Evolutionary conservation across 2,113 vertebrate genomes (phyloP), one percentile per base, ranked within the genome.

Genomic region (Myrmecophaga tridactyla): DNA sequence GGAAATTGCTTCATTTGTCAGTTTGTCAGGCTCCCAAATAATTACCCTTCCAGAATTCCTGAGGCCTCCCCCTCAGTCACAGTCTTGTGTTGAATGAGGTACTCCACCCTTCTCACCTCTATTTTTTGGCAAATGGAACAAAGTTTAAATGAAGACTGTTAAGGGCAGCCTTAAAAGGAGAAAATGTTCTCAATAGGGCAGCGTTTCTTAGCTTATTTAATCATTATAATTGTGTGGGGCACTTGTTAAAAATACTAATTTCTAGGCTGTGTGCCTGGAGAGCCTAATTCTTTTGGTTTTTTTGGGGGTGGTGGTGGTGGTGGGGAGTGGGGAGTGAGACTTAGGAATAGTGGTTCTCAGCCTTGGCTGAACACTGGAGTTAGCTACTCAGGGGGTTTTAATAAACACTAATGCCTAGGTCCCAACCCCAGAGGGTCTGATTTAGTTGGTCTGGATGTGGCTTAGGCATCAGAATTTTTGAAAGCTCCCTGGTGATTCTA

Each of bases 1-100:
- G 96, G 97, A 98, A 98, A 98, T 98, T 96, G 85, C 96, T 98
- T 96, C 95, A 97, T 97, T 97, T 96, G 96, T 98, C 97, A 96
- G 95, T 97, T 96, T 96, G 92, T 98, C 96, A 97, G 97, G 75
- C 94, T 97, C 96, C 95, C 39, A 70, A 96, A 91, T 96, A 98
- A 96, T 97, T 65, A 87, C 82, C 92, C 90, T 96, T 96, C 92
- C 15, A 93, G 86, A 90, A 97, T 94, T 93, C 94, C 93, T 51
- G 0, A 2, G 93, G 90, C 87, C 85, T 96, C 90, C 89, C 87
- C 48, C 78, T 87, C 62, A 0, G 3, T 53, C 80, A 18, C 89
- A 31, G 56, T 46, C 73, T 7, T 18, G 43, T 78, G 41, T 41
- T 78, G 27, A 56, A 36, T 10, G 70, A 87, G 48, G 21, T 41